Percentiles rank a stretch among this genome's conserved stretches.
Conservation (phyloP, 2,113 vertebrate species). For the Glaucomys volans region DNA sequence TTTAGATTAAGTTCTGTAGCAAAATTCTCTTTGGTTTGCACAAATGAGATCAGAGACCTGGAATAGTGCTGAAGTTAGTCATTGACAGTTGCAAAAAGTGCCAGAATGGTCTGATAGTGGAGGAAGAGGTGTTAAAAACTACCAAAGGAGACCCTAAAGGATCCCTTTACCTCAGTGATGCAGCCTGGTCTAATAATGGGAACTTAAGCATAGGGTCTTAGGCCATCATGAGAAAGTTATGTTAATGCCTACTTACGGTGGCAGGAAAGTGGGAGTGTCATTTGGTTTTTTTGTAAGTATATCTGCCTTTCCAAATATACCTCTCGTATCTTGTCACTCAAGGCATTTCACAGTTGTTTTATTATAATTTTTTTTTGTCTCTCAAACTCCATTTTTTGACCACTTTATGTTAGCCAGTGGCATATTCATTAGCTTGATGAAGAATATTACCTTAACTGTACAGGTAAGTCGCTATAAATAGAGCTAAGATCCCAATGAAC, state of each 20-base stretch:
- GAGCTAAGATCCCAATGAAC: neutral
- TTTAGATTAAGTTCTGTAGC: neutral
- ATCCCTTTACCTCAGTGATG: neutral
- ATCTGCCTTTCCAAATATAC: neutral
- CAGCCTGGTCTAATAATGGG: neutral
- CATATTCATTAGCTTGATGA: neutral
- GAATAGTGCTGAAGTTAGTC: neutral
- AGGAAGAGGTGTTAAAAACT: neutral
- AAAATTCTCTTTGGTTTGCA: neutral
- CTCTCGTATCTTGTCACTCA: neutral
- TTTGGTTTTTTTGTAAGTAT: neutral
- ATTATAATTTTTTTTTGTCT: neutral
- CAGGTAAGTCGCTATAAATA: neutral
- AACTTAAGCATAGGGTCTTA: neutral
- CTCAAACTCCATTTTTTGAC: neutral
- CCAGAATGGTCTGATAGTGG: neutral
- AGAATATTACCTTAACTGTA: neutral
- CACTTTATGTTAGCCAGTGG: neutral
- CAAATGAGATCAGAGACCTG: neutral
- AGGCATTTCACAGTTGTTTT: neutral
- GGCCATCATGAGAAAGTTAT: neutral
- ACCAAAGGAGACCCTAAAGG: neutral
- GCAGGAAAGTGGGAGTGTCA: too few species aligned
- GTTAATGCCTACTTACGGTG: neutral
- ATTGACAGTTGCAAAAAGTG: neutral